Base-by-base conservation (phyloP, 1,140 invertebrate species). In the Chymomyza costata region DNA sequence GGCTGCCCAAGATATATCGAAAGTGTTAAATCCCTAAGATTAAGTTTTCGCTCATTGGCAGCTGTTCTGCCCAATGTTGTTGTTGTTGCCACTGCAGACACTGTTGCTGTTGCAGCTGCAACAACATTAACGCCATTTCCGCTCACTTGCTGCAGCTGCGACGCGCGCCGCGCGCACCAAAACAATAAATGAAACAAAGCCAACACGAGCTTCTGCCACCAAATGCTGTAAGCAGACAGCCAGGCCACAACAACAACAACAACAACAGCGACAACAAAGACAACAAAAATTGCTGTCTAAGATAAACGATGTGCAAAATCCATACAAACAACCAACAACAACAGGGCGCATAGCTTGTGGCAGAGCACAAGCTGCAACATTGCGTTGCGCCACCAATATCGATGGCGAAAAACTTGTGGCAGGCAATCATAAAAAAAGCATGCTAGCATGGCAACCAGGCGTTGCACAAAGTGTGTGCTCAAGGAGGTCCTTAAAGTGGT, bases 1-100 rank as follows among this genome's bases (percentile, higher is more conserved):
- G 18, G 18, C 17, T 15, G 46, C 40, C 50, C 59, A 82, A 78
- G 78, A 76, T 82, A 83, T 83, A 83, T 83, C 76, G 81, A 83
- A 83, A 83, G 81, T 83, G 81, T 83, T 83, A 83, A 83, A 83
- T 83, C 81, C 81, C 59, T 56, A 83, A 83, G 81, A 83, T 83
- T 83, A 83, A 83, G 81, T 83, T 83, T 82, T 81, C 68, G 76
- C 67, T 80, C 74, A 80, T 80, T 80, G 73, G 74, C 73, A 80
- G 73, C 67, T 80, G 73, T 64, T 73, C 74, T 49, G 58, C 53
- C 50, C 39, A 40, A 38, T 49, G 46, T 38, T 53, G 48, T 39
- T 44, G 63, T 40, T 38, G 52, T 31, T 45, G 66, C 46, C 35
- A 31, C 50, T 47, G 56, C 55, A n/a, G n/a, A n/a, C n/a, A n/a